Base-by-base conservation (phyloP, 2,113 vertebrate genomes). In the Myiozetetes cayanensis region DNA sequence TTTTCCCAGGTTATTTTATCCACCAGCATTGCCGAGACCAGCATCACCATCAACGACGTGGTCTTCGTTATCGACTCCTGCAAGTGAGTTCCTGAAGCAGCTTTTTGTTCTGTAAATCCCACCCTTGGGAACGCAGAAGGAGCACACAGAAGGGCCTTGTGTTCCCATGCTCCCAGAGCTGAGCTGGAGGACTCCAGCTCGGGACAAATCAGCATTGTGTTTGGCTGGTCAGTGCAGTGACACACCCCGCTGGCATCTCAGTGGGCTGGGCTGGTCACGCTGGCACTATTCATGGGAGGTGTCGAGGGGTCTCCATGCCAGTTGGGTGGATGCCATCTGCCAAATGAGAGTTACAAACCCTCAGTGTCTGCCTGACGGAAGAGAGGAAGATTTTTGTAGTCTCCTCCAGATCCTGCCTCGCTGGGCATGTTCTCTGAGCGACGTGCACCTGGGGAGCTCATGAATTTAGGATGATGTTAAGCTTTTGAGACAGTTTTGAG, bases 51-150 rank as follows among this genome's bases (percentile, higher is more conserved):
- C 98, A 99, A 99, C 28, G 99, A 99, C 7, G 99, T 99, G 27
- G 99, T 99, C 89, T 99, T 99, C 49, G 99, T 99, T 94, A 98
- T 99, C 72, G 99, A 99, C 96, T 99, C 99, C n/a, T 99, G 99
- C 99, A 99, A 99, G 99, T 99, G 97, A 98, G 99, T 98, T 84
- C 63, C 56, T 90, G 58, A 94, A 91, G 47, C 47, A 94, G 37
- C 59, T 87, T 83, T 87, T 90, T 91, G 63, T 85, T 77, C 92
- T 66, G 24, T 33, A 85, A 47, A 73, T 58, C 84, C 25, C 71
- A 2, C 47, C 63, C 81, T 86, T 80, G 75, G 63, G 63, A 92
- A 86, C 92, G 67, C 63, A 56, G 1, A 66, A 62, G 43, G 39
- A 47, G 31, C 3, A 3, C 55, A 83, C 50, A 86, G 41, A 76